Percentiles rank a stretch among this genome's conserved stretches.
phyloP scores from a whole-genome alignment of 2,888 invertebrate genomes.

The Cyaniris semiargus region DNA sequence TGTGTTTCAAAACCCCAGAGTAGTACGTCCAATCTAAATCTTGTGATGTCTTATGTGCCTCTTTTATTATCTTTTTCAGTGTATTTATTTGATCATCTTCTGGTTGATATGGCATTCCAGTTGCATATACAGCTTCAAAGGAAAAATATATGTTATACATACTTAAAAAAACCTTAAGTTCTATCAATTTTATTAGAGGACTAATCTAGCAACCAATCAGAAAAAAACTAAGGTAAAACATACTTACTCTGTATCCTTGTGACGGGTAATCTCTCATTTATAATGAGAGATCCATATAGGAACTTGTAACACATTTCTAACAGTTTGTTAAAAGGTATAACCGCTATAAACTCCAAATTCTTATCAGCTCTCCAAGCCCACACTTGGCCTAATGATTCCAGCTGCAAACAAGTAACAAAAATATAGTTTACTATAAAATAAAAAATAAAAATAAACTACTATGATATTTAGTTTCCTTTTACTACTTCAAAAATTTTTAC shows the following conservation, averaged over 20 bases:
- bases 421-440: not conserved
- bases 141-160: not conserved
- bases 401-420: constrained; percentile 63
- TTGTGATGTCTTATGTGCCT: not conserved
- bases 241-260: constrained; percentile 89
- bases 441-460: not conserved
- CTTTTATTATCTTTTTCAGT: not conserved
- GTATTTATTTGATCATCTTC: constrained; percentile 13
- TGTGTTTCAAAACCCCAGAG: constrained; percentile 9
- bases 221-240: not conserved
- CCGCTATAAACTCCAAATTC: constrained; percentile 86
- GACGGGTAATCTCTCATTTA: constrained; percentile 88
- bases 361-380: constrained; percentile 90
- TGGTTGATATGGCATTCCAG: constrained; percentile 25
- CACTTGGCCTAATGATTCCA: constrained; percentile 89
- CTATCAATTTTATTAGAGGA: too few relatives aligned
- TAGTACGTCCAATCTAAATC: constrained; percentile 26
- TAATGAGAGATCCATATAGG: constrained; percentile 85
- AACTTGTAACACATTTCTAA: constrained; percentile 86
- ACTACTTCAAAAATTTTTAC: too few relatives aligned
- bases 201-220: not conserved
- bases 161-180: too few relatives aligned
- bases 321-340: constrained; percentile 88
- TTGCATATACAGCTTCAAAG: constrained; percentile 27
- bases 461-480: too few relatives aligned